Percentiles rank a stretch among this genome's conserved stretches.
phyloP scores from a whole-genome alignment of 2,113 vertebrate species.

The Lepus europaeus region DNA sequence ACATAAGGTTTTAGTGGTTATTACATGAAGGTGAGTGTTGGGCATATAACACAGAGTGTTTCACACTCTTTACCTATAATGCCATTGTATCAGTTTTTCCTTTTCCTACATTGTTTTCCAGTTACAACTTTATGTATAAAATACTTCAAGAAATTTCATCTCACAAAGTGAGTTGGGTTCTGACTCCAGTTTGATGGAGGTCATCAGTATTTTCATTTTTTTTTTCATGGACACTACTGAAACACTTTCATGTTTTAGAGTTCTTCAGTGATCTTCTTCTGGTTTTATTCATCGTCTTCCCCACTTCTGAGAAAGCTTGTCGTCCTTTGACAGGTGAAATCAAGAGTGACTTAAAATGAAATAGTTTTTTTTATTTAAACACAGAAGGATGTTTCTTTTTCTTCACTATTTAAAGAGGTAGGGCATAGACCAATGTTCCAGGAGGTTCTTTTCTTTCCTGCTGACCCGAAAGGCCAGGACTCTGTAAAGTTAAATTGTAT shows the following conservation, averaged over 20 bases:
- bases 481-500: conserved; percentile 68
- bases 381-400: conserved; percentile 68
- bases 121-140: background rate
- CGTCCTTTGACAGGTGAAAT: conserved; percentile 78
- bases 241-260: conserved; percentile 70
- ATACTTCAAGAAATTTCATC: conserved; percentile 59
- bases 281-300: conserved; percentile 66
- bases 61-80: background rate
- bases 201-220: conserved; percentile 51
- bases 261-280: conserved; percentile 66
- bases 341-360: conserved; percentile 77
- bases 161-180: conserved; percentile 63
- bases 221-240: background rate
- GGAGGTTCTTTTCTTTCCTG: conserved; percentile 58
- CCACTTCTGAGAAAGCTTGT: conserved; percentile 69
- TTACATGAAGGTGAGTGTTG: background rate
- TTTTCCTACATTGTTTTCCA: background rate
- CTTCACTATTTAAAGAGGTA: conserved; percentile 70
- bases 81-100: background rate
- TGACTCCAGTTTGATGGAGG: conserved; percentile 55
- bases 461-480: conserved; percentile 65
- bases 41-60: background rate
- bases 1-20: no score
- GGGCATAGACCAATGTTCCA: conserved; percentile 55
- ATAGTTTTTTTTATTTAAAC: conserved; percentile 45